Base-by-base conservation (phyloP, 2,113 vertebrate species). In the Bos indicus region DNA sequence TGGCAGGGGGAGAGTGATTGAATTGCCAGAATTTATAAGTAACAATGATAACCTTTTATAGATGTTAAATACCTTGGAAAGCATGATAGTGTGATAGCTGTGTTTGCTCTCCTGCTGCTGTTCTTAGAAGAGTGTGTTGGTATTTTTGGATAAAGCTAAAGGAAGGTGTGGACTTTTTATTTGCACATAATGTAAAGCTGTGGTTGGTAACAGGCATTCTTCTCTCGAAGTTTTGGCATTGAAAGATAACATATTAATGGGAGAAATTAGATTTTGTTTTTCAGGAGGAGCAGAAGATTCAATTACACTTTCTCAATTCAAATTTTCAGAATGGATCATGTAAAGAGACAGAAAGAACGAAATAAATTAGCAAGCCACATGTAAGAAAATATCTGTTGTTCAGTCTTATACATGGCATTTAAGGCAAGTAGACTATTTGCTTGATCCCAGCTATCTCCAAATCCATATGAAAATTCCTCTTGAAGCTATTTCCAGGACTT, bases 401-500 rank as follows among this genome's bases (percentile, higher is more conserved):
- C 57, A 51, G 91, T 96, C 88, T 91, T 84, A 67, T 14, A 83
- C 78, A 57, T 80, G 33, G 48, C 57, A 67, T 97, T 97, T 97
- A 97, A 97, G 89, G 97, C 86, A 97, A 97, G 97, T 96, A 86
- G 86, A 90, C 51, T 84, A 52, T 96, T 93, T 97, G 57, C 94
- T 92, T 97, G 96, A 80, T 86, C 59, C 57, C 46, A 90, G 93
- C 83, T 95, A 52, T 93, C 28, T 43, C 71, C 54, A 67, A 93
- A 95, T 88, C n/a, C 95, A 48, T 83, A 89, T 62, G 43, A 90
- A 95, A 89, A 88, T 83, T 52, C 80, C 89, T 67, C 28, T 91
- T 85, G 51, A 8, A 74, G 74, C 57, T 85, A 87, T 90, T 94
- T 59, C 43, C n/a, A 87, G 51, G 6, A 43, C 46, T 59, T 33